Percentiles rank a stretch among this genome's conserved stretches.
phyloP scores from a whole-genome alignment of 1,140 invertebrate species.

The Diachasmimorpha longicaudata region DNA sequence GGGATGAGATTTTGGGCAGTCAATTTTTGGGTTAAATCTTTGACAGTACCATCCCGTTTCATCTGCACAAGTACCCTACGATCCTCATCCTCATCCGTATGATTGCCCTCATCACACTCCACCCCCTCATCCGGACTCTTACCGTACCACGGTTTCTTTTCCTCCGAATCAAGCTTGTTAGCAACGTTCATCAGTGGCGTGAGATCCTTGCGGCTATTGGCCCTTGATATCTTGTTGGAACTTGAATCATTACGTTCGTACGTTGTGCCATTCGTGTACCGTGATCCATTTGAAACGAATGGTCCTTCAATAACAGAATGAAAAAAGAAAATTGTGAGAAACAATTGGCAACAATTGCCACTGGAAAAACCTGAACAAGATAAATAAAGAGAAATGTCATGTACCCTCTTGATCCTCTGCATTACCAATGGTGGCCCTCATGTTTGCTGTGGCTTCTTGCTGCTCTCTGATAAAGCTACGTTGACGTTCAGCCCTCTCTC shows the following conservation, averaged over 20 bases:
- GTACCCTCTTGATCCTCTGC: conserved; percentile 62
- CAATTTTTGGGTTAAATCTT: conserved; percentile 85
- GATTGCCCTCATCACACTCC: conserved; percentile 62
- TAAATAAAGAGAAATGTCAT: background rate
- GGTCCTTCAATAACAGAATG: conserved; percentile 35
- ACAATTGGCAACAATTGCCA: background rate
- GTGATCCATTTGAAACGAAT: conserved; percentile 59
- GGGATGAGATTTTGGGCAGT: conserved; percentile 71
- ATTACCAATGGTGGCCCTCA: conserved; percentile 60
- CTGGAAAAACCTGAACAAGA: background rate
- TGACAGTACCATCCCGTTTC: conserved; percentile 80
- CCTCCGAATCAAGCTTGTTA: conserved; percentile 67
- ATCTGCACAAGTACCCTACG: conserved; percentile 68
- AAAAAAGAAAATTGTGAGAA: conserved; percentile 7
- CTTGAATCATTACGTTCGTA: conserved; percentile 51
- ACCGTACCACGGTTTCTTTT: conserved; percentile 72
- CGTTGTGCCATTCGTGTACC: conserved; percentile 51
- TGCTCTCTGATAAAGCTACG: conserved; percentile 81
- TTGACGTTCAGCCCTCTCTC: conserved; percentile 81
- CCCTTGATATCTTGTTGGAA: conserved; percentile 58
- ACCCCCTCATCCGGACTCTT: conserved; percentile 61
- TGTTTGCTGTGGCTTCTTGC: conserved; percentile 69
- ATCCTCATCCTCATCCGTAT: conserved; percentile 66
- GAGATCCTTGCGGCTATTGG: conserved; percentile 65
- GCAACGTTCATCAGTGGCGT: conserved; percentile 66